Base-by-base conservation (phyloP, 1,140 invertebrate genomes). In the Caenorhabditis briggsae region DNA sequence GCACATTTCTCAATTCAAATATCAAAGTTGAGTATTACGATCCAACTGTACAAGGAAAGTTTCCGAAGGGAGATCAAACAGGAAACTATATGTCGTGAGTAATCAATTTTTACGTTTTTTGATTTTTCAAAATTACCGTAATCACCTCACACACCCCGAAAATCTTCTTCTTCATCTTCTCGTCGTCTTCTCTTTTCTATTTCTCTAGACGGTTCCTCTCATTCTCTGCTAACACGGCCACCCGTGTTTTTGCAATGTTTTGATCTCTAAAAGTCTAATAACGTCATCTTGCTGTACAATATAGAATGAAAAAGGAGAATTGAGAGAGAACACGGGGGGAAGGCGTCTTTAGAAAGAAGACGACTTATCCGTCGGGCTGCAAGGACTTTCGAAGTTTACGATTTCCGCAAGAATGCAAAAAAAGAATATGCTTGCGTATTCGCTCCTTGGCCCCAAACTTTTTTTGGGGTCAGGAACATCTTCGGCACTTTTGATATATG, bases 221-320 rank as follows among this genome's bases (percentile, higher is more conserved):
- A 2, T 46, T 25, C 23, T 25, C 53, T 78, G 70, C 43, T 61
- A 61, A 78, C 64, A 41, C 46, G 70, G 46, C 70, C 18, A 50
- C 46, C 70, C 70, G 70, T 50, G 70, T 78, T 33, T 78, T 78
- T 78, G 70, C 70, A 78, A 78, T 78, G 70, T 78, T 78, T 78
- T 78, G 70, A 78, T 78, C 70, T 78, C 70, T 78, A 50, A 78
- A 78, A 78, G 70, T 78, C 70, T 78, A 78, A 78, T 78, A 78
- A 78, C 70, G 70, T 78, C 70, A 78, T 78, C 70, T 78, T 46
- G 43, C 23, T 50, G 70, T 78, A 78, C 70, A 78, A 50, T 78
- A 50, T 78, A 12, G 70, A 43, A 50, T 9, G 14, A n/a, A 23
- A n/a, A 7, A 7, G 46, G n/a, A 78, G 20, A 78, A 50, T 6